phyloP scores from a whole-genome alignment of 2,888 invertebrate species.

The Drosophila buzzatii region DNA sequence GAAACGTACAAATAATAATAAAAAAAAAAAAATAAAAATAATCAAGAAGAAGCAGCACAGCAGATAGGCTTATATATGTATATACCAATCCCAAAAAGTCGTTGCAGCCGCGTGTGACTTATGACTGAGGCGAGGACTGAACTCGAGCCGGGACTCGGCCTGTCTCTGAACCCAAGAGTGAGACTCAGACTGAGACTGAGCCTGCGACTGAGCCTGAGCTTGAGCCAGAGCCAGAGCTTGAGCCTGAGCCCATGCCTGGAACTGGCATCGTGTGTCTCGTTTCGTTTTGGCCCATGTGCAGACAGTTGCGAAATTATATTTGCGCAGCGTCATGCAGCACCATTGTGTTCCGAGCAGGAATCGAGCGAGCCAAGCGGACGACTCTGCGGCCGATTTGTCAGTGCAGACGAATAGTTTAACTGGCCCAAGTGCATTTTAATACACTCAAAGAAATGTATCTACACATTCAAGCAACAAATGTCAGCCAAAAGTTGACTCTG shows the following conservation, averaged over 20 bases:
- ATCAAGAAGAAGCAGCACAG: conserved; percentile 42
- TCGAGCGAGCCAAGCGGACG: conserved; percentile 28
- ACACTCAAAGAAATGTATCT: not conserved
- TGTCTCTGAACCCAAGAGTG: not conserved
- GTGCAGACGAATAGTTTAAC: conserved; percentile 81
- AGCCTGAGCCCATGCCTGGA: conserved; percentile 20
- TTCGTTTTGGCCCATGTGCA: conserved; percentile 80
- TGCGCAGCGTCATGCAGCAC: conserved; percentile 73
- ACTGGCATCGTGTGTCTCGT: conserved; percentile 59
- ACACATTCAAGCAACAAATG: not conserved
- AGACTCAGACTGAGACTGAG: conserved; percentile 18
- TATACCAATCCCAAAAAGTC: conserved; percentile 67
- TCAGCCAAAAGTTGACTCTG: not conserved
- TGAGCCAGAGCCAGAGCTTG: conserved; percentile 18
- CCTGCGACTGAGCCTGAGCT: conserved; percentile 18
- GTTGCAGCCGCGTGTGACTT: conserved; percentile 78
- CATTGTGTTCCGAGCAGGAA: conserved; percentile 63
- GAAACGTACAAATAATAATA: conserved; percentile 59
- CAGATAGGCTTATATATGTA: conserved; percentile 23
- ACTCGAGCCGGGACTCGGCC: conserved; percentile 20
- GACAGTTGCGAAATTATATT: conserved; percentile 84
- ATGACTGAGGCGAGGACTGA: conserved; percentile 54
- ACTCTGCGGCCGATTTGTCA: conserved; percentile 78
- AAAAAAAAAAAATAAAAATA: conserved; percentile 44
- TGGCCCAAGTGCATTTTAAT: conserved; percentile 42